Evolutionary conservation across 2,797 vertebrate species (phyloP).

Genomic region (Serranus cabrilla): DNA sequence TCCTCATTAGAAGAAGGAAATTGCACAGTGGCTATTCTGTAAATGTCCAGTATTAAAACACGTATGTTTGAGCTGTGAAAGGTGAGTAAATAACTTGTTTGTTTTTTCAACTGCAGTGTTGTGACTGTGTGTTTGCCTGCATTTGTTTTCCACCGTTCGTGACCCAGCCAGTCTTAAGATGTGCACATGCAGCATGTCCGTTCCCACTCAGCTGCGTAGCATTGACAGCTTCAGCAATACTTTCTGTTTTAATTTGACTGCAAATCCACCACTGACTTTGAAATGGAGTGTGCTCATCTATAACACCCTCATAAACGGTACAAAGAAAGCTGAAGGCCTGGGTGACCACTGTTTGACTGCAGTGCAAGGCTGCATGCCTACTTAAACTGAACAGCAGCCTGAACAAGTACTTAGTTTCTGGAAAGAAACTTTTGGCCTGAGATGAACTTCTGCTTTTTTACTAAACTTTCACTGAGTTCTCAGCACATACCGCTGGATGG

Average conservation of each 20-base stretch:
- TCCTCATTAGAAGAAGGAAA: constrained; percentile 52
- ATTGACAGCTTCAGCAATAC: constrained; percentile 69
- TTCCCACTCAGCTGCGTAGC: constrained; percentile 65
- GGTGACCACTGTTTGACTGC: constrained; percentile 65
- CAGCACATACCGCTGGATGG: neutral
- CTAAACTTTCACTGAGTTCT: constrained; percentile 41
- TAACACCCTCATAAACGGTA: constrained; percentile 62
- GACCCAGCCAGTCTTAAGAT: constrained; percentile 61
- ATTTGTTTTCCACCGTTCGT: constrained; percentile 54
- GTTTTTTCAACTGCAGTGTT: constrained; percentile 39
- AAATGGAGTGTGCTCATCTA: constrained; percentile 73
- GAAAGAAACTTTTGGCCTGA: constrained; percentile 63
- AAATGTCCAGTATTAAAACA: constrained; percentile 22
- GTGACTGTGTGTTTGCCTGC: constrained; percentile 48
- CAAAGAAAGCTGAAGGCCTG: constrained; percentile 66
- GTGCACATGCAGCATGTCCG: constrained; percentile 68
- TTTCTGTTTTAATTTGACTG: constrained; percentile 77
- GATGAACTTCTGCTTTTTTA: constrained; percentile 61
- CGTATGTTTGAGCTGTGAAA: constrained; percentile 46
- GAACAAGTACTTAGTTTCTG: constrained; percentile 51
- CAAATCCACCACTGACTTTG: constrained; percentile 72
- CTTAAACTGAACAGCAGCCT: constrained; percentile 63
- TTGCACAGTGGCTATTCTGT: constrained; percentile 33
- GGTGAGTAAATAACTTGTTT: constrained; percentile 57
- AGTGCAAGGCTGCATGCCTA: constrained; percentile 56